Percentiles rank a stretch among this genome's conserved stretches.
phyloP scores from a whole-genome alignment of 2,113 vertebrate genomes.

The Bufo gargarizans region DNA sequence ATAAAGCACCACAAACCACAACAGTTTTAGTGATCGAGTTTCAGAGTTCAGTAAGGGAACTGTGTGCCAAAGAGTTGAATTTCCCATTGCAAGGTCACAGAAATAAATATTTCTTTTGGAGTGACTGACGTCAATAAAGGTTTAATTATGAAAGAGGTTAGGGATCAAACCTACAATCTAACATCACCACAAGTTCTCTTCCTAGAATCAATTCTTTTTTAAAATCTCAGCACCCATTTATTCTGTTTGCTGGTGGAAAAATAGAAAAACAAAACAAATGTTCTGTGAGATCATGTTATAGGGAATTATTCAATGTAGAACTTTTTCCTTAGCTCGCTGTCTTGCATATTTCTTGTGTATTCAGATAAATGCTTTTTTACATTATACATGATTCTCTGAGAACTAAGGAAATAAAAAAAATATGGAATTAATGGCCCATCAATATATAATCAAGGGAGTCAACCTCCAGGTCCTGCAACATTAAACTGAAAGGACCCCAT shows the following conservation, averaged over 20 bases:
- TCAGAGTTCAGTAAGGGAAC: constrained; percentile 28
- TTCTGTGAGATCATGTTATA: background rate
- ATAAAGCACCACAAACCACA: constrained; percentile 28
- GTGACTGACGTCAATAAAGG: constrained; percentile 27
- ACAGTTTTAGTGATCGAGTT: constrained; percentile 41
- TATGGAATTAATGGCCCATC: no score
- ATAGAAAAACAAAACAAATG: background rate
- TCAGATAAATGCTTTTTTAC: background rate
- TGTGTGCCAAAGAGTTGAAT: constrained; percentile 48
- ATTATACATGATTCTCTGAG: no score
- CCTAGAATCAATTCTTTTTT: constrained; percentile 16
- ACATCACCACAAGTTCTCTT: constrained; percentile 9
- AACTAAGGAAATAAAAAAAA: no score
- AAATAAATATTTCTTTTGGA: constrained; percentile 36
- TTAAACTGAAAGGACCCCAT: no score
- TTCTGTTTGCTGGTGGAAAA: background rate
- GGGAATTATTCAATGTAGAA: background rate
- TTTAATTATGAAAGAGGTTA: constrained; percentile 50
- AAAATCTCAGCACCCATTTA: background rate
- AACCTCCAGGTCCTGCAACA: no score
- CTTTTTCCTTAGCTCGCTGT: background rate
- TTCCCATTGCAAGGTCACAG: constrained; percentile 37
- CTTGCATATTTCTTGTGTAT: background rate
- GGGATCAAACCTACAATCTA: constrained; percentile 20
- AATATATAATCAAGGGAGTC: no score